Base-by-base conservation (phyloP, 2,888 invertebrate genomes). In the Cryptocheilus praepositus region DNA sequence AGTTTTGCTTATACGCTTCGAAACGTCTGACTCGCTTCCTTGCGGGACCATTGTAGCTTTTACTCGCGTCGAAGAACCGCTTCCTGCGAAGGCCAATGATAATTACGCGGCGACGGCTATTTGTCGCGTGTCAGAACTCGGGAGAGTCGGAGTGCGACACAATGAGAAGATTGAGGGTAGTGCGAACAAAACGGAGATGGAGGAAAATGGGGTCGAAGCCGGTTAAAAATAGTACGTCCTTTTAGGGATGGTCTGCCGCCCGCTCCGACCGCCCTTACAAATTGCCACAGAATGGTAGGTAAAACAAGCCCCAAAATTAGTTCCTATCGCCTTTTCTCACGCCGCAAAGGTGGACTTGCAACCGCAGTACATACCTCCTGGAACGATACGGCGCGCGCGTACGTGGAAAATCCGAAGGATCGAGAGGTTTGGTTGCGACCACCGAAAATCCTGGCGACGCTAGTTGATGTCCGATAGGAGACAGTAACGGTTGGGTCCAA, bases 251-350 rank as follows among this genome's bases (percentile, higher is more conserved):
- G 66, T 65, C 72, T 62, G 68, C 49, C 63, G 61, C 65, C 56
- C 46, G 56, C 46, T 44, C 56, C 54, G 65, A 52, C 61, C 66
- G 70, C 68, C 63, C 68, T 76, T 77, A 81, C 81, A 81, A 81
- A 82, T 81, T 79, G 79, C 67, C 71, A 72, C 61, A 64, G 78
- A 74, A 79, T 74, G 71, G 76, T 79, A 76, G 75, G 73, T 76
- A 76, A 79, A 82, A 81, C 79, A 77, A 82, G 73, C 74, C 68
- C 63, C 64, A 73, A 77, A 79, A 81, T 73, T 81, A 68, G 64
- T 61, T 58, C 54, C 43, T 43, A 36, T 52, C 62, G 62, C 53
- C 60, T 46, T 46, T 51, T 15, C 28, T 5, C 56, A 8, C 54
- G 19, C 60, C 61, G 44, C n/a, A 11, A 19, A 16, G 61, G 67